Base-by-base conservation (phyloP, 2,797 vertebrate species). In the Microctenopoma steveboyesi region DNA sequence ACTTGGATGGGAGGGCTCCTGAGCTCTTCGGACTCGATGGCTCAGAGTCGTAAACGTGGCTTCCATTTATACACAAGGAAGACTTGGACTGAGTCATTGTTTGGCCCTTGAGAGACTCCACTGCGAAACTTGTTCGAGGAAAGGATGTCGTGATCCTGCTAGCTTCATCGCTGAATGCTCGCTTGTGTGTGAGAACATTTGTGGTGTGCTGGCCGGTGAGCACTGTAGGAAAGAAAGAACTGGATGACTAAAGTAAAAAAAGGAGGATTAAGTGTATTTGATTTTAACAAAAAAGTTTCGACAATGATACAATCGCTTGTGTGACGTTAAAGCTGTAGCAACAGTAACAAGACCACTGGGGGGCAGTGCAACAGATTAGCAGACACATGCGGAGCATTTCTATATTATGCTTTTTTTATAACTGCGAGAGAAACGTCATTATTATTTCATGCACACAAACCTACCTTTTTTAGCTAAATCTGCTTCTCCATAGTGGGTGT, bases 11-110 rank as follows among this genome's bases (percentile, higher is more conserved):
- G 0, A 95, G 84, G 13, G 87, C 62, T 13, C 81, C 79, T 18
- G 74, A 58, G 47, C 58, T n/a, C 85, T 90, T 54, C 25, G 88
- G 25, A 82, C 76, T 89, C 1, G 84, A 82, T 2, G 93, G 87
- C 93, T 96, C 65, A 28, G 94, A 3, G 84, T 92, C 89, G 74
- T 99, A 99, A 37, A 99, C 84, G 5, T 99, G 98, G 86, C 95
- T 98, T 64, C 98, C 97, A 0, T 99, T 99, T 89, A 99, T 96
- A 64, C 98, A 99, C 42, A 99, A 88, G 0, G 97, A 96, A 0
- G 97, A 98, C 53, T 95, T 92, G 54, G 96, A 95, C 70, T 89
- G 87, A 0, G 93, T 82, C 15, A 95, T 95, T 0, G 85, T 92
- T 55, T 94, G 95, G 68, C 94, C 92, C 86, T 94, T 95, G 2